Conservation (phyloP, 2,113 vertebrate species). For the Engraulis encrasicolus region DNA sequence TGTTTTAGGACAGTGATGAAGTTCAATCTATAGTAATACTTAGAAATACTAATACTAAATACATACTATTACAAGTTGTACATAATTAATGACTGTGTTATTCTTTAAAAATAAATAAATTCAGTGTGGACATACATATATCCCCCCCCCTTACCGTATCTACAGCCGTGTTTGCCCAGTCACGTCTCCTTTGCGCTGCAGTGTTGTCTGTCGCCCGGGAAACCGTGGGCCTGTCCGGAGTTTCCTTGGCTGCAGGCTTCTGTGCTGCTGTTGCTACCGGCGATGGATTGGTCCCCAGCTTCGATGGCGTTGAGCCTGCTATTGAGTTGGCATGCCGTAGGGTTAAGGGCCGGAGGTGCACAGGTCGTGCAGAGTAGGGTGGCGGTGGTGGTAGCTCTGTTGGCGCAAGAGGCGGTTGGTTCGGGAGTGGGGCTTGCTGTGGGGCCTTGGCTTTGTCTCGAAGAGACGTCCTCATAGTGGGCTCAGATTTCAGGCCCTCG, state of each 20-base stretch:
- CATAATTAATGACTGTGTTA: no score
- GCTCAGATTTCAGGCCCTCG: constrained; percentile 44
- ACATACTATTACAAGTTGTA: no score
- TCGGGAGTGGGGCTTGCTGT: constrained; percentile 64
- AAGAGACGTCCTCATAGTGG: constrained; percentile 76
- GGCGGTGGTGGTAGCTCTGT: constrained; percentile 6
- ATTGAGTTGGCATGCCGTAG: neutral
- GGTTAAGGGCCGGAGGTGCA: constrained; percentile 26
- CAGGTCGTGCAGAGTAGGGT: neutral
- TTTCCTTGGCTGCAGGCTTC: constrained; percentile 19
- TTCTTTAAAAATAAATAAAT: no score
- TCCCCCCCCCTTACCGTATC: neutral
- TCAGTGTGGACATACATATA: no score
- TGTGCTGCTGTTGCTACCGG: constrained; percentile 2
- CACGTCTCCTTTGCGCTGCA: neutral
- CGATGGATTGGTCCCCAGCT: neutral
- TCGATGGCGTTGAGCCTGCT: neutral
- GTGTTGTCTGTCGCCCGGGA: constrained; percentile 19
- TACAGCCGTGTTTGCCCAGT: neutral
- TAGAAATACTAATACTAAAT: no score
- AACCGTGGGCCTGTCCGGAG: constrained; percentile 9
- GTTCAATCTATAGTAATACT: no score
- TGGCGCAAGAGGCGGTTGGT: constrained; percentile 46
- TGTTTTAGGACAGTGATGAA: no score
- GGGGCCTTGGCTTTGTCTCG: constrained; percentile 71